Conservation (phyloP, 2,797 vertebrate species). For the Eulemur rubriventer region DNA sequence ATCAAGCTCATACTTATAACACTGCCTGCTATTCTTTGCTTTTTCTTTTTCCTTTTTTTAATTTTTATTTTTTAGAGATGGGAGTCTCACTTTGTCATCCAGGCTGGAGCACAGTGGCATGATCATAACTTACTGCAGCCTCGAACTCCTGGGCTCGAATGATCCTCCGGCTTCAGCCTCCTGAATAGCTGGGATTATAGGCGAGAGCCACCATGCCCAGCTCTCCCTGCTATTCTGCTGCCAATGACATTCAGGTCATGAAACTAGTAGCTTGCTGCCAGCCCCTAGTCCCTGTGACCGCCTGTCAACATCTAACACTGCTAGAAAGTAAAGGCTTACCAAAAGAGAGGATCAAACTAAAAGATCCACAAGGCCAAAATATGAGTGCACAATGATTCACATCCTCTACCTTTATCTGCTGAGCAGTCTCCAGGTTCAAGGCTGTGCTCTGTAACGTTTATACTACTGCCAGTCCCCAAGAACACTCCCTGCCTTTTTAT, state of each 20-base stretch:
- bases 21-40: background rate
- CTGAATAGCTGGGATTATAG: background rate
- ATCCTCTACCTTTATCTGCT: background rate
- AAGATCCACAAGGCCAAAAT: background rate
- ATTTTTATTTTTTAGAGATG: background rate
- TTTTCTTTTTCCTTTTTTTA: background rate
- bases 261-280: background rate
- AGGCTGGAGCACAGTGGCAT: background rate
- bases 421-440: background rate
- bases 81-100: background rate
- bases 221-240: background rate
- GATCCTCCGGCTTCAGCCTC: background rate
- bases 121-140: background rate
- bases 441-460: background rate
- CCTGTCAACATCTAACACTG: background rate
- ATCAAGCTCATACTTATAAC: background rate
- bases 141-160: background rate
- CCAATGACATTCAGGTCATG: background rate
- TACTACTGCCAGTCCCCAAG: background rate
- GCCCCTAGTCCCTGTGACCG: background rate
- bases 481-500: background rate
- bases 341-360: background rate
- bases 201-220: background rate
- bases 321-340: background rate
- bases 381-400: background rate